A percentile compares a stretch with the other conserved stretches of the same genome.
phyloP scores from a whole-genome alignment of 2,113 vertebrate genomes.

The Centropristis striata region DNA sequence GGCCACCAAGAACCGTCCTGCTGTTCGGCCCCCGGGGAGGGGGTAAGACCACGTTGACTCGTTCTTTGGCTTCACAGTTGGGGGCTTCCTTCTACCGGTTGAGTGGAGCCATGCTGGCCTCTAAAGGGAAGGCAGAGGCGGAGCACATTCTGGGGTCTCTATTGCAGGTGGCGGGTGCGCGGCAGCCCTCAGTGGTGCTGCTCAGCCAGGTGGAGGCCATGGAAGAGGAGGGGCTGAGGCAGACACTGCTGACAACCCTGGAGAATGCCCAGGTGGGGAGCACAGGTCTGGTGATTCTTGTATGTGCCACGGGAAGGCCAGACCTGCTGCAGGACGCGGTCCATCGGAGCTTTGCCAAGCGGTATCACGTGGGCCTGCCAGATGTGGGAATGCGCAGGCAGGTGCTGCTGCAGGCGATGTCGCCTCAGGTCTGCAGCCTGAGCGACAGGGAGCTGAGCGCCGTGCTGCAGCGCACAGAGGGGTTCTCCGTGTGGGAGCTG shows the following conservation, averaged over 20 bases:
- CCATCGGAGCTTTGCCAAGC: slow-evolving; percentile 91
- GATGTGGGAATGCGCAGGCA: slow-evolving; percentile 88
- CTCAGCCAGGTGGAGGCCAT: slow-evolving; percentile 92
- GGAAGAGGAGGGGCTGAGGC: slow-evolving; percentile 87
- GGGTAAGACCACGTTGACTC: slow-evolving; percentile 91
- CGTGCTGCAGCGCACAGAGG: slow-evolving; percentile 92
- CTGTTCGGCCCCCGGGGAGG: slow-evolving; percentile 94
- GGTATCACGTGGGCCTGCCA: slow-evolving; percentile 91
- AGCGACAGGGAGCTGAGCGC: slow-evolving; percentile 91
- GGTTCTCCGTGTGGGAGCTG: slow-evolving; percentile 91
- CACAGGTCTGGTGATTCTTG: slow-evolving; percentile 86
- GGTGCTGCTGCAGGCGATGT: slow-evolving; percentile 91
- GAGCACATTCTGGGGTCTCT: slow-evolving; percentile 92
- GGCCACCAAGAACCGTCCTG: slow-evolving; percentile 89
- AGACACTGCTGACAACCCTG: slow-evolving; percentile 89
- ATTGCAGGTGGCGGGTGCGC: slow-evolving; percentile 89
- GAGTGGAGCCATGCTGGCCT: slow-evolving; percentile 87
- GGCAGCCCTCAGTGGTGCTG: slow-evolving; percentile 91
- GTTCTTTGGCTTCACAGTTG: slow-evolving; percentile 93
- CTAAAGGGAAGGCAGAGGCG: slow-evolving; percentile 90
- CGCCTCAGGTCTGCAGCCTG: slow-evolving; percentile 89
- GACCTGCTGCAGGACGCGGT: slow-evolving; percentile 92
- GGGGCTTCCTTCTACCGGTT: slow-evolving; percentile 91
- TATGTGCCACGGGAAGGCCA: slow-evolving; percentile 91
- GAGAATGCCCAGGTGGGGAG: slow-evolving; percentile 88